phyloP scores from a whole-genome alignment of 1,140 invertebrate genomes.

The Nymphalis io region DNA sequence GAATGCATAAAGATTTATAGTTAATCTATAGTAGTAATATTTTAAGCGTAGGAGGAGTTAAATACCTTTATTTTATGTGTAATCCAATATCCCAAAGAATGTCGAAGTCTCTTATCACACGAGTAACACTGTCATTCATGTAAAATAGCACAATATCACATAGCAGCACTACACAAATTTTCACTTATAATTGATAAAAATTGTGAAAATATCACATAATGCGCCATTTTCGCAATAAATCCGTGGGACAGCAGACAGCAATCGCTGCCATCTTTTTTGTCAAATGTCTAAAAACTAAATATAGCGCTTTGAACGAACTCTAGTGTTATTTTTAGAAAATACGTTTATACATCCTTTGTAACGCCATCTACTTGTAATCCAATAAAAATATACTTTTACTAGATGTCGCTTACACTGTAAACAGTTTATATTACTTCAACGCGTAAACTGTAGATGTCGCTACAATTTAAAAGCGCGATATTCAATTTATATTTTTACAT shows the following conservation, averaged over 20 bases:
- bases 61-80: constrained; percentile 79
- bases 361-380: constrained; percentile 56
- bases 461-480: background rate
- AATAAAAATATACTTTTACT: constrained; percentile 13
- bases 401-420: constrained; percentile 24
- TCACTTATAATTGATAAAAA: constrained; percentile 78
- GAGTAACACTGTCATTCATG: constrained; percentile 74
- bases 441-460: background rate
- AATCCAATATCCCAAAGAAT: constrained; percentile 79
- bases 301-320: constrained; percentile 78
- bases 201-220: constrained; percentile 80
- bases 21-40: constrained; percentile 41
- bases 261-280: constrained; percentile 80
- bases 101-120: constrained; percentile 75
- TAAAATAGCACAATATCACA: constrained; percentile 76
- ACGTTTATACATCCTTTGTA: constrained; percentile 48
- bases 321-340: constrained; percentile 80
- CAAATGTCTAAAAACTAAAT: constrained; percentile 80
- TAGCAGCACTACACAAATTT: constrained; percentile 76
- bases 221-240: constrained; percentile 79
- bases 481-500: too few relatives aligned
- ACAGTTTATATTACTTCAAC: background rate
- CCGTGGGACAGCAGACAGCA: constrained; percentile 75
- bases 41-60: constrained; percentile 72
- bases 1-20: constrained; percentile 18